Evolutionary conservation across 2,888 invertebrate species (phyloP), one percentile per base, ranked within the genome.

Genomic region (Stictocephala bisonia): DNA sequence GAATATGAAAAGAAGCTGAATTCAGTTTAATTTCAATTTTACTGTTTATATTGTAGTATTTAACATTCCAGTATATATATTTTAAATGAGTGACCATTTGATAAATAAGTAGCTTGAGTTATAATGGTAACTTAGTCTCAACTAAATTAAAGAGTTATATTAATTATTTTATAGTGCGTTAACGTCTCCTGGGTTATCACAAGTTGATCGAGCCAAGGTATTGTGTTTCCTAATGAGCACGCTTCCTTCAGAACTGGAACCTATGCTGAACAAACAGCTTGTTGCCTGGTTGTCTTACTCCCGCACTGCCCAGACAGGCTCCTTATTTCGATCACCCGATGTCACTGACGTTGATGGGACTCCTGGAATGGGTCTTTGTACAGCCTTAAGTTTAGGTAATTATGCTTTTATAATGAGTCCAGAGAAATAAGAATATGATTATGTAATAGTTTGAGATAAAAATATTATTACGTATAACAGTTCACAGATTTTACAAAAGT

Each of bases 311-410:
- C 41, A 60, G 22, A 20, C 73, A 9, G 27, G 9, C 4, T 58
- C 58, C 9, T 27, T 66, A 24, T 73, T 73, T 18, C 35, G 60
- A 27, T 58, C 60, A 73, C 41, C 70, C 40, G 73, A 73, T 40
- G 50, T 73, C 11, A 70, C 51, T 18, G 73, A 73, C 20, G 9
- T 73, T 11, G 73, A 73, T 50, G 70, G 73, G 15, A 69, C 64
- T n/a, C 64, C 73, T 3, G 40, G 41, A 3, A 13, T 50, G 9
- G 56, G 68, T 18, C 31, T 73, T 7, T 68, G 48, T 22, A 73
- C 73, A 18, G 64, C 53, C 41, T 53, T 73, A n/a, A 70, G 50
- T 20, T 27, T 70, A 24, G 70, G 73, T 73, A 41, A 51, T 51
- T 69, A 2, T n/a, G 13, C 20, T 15, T 15, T 50, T 20, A n/a